Conservation (phyloP, 2,113 vertebrate species). For the Damaliscus lunatus region DNA sequence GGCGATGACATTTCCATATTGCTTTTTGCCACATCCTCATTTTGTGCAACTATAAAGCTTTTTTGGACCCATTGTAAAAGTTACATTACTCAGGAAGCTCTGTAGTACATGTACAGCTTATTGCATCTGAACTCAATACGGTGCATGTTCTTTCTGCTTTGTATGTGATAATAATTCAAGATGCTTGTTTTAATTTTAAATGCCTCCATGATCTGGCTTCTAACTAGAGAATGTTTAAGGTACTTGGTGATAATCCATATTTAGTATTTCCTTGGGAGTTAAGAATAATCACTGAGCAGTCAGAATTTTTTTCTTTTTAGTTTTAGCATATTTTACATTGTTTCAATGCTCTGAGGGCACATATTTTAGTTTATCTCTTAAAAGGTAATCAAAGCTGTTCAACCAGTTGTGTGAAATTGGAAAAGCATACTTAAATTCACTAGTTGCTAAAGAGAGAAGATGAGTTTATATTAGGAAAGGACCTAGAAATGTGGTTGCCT, state of each 20-base stretch:
- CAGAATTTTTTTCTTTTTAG: constrained; percentile 21
- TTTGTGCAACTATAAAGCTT: constrained; percentile 41
- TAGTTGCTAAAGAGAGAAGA: constrained; percentile 35
- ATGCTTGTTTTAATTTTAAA: constrained; percentile 64
- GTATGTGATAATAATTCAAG: constrained; percentile 50
- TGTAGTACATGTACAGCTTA: constrained; percentile 22
- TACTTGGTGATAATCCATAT: constrained; percentile 18
- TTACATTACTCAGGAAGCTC: constrained; percentile 47
- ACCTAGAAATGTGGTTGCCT: background rate
- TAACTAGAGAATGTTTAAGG: constrained; percentile 38
- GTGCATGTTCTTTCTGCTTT: constrained; percentile 1
- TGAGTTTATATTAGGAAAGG: constrained; percentile 29
- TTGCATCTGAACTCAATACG: constrained; percentile 49
- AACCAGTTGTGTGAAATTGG: constrained; percentile 29
- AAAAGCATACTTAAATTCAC: constrained; percentile 43
- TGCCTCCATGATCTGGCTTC: constrained; percentile 11
- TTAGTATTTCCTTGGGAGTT: constrained; percentile 30
- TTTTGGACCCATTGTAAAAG: constrained; percentile 23
- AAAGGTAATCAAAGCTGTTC: constrained; percentile 44
- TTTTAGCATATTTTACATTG: background rate
- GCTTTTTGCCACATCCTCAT: constrained; percentile 31
- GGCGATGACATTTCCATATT: constrained; percentile 51
- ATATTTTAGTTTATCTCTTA: constrained; percentile 19
- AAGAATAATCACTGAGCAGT: background rate
- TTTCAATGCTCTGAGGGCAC: background rate